Percentiles rank a stretch among this genome's conserved stretches.
phyloP scores from a whole-genome alignment of 2,113 vertebrate species.

The Otus sunia region DNA sequence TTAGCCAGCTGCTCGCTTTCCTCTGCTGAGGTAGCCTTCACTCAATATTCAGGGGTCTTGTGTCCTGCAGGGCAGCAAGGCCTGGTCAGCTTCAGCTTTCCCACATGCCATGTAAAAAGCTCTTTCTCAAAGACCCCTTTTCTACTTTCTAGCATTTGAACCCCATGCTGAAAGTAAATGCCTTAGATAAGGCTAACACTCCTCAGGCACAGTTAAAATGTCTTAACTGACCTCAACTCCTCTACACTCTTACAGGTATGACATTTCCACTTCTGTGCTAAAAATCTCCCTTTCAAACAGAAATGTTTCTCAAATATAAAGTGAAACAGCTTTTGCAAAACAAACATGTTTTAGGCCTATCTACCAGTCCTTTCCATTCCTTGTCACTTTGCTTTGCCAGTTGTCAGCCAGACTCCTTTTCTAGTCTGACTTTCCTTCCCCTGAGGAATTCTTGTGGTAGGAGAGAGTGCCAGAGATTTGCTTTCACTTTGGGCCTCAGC shows the following conservation, averaged over 20 bases:
- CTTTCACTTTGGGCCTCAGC: background rate
- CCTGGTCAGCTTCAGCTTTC: background rate
- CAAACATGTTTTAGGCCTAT: background rate
- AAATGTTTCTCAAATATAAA: background rate
- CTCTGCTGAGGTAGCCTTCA: background rate
- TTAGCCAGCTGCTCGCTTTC: background rate
- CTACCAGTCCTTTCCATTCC: background rate
- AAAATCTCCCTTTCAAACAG: background rate
- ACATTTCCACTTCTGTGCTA: background rate
- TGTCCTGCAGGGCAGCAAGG: background rate
- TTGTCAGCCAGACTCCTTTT: background rate
- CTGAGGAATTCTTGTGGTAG: background rate
- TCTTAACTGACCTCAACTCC: background rate
- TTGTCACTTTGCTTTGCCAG: background rate
- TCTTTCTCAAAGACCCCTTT: background rate
- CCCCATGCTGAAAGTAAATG: background rate
- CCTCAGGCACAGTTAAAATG: background rate
- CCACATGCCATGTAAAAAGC: background rate
- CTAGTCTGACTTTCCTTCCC: background rate
- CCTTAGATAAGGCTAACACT: background rate
- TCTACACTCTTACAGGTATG: background rate
- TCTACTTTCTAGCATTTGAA: background rate
- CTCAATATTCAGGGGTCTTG: background rate
- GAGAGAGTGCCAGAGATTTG: slow-evolving; percentile 18
- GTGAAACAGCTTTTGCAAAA: background rate